Evolutionary conservation across 2,797 vertebrate genomes (phyloP), one percentile per base, ranked within the genome.

Genomic region (Bradypodion ventrale): DNA sequence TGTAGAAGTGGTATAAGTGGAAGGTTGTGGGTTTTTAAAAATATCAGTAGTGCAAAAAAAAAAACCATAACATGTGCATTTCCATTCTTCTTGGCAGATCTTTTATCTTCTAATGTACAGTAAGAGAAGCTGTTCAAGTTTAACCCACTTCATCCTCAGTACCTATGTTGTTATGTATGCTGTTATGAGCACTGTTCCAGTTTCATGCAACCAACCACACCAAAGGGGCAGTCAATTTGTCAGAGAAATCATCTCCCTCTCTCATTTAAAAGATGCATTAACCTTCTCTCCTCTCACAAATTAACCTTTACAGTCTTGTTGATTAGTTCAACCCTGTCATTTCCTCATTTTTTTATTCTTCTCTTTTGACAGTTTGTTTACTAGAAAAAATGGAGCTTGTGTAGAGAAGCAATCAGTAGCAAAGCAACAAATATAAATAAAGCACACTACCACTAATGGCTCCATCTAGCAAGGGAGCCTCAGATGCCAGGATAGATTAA

Each of bases 281-380:
- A 76, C 49, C 73, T 49, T 29, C 32, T 40, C 32, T n/a, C 25
- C 29, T 27, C 37, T 19, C 25, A 27, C 65, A 83, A 70, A 77
- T 82, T 85, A 85, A 81, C 52, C 56, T 70, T 52, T 76, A 25
- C 65, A 62, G n/a, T 76, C 74, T 81, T 23, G 52, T 70, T 70
- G 56, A 62, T 82, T 72, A 25, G 66, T 77, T 81, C 35, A 56
- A 56, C 44, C 49, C 25, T 81, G 25, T 7, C 15, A 56, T 56
- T n/a, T 37, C 62, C 44, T 76, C 25, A 32, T 70, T 85, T 77
- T 76, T 9, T 56, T 73, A 37, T n/a, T 52, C 9, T 56, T 70
- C 40, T 62, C 6, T 40, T 44, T 44, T 16, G 37, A 68, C 9
- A 32, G 19, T 29, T 76, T 63, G 52, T 56, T 79, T 40, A 35